A percentile compares a stretch with the other conserved stretches of the same genome.
These are phyloP conservation scores for Cecropterus lyciades DNA, from an alignment of 1,140 invertebrate genomes.

Conservation along the genomic window DNA sequence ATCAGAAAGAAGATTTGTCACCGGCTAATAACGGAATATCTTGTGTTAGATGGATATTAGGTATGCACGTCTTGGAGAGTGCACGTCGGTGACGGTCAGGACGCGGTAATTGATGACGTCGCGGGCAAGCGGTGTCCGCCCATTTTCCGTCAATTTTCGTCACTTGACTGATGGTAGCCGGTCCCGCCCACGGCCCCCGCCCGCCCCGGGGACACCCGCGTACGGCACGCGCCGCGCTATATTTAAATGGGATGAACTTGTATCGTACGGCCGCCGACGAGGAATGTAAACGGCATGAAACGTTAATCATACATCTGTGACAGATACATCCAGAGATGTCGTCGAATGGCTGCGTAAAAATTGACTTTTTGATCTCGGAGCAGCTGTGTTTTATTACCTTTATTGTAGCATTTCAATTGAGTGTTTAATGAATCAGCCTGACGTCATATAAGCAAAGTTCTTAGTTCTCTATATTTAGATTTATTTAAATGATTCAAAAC, in stretches of 20 bases:
- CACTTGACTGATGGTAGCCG: slow-evolving; percentile 81
- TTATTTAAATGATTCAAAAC: too few species aligned
- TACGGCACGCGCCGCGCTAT: slow-evolving; percentile 79
- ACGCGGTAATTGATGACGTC: slow-evolving; percentile 81
- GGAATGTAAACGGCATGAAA: slow-evolving; percentile 69
- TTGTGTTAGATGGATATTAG: slow-evolving; percentile 62
- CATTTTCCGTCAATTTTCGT: slow-evolving; percentile 84
- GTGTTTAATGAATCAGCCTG: background rate
- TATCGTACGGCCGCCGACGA: slow-evolving; percentile 67
- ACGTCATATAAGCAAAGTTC: background rate
- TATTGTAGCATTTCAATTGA: background rate
- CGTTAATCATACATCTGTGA: slow-evolving; percentile 82
- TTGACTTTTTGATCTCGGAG: slow-evolving; percentile 35
- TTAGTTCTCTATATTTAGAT: background rate
- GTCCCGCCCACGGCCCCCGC: slow-evolving; percentile 62
- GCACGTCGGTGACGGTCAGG: slow-evolving; percentile 71
- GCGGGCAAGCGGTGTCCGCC: slow-evolving; percentile 79
- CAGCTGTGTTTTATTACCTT: slow-evolving; percentile 8
- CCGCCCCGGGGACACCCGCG: slow-evolving; percentile 47
- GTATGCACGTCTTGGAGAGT: slow-evolving; percentile 64
- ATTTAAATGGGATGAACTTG: slow-evolving; percentile 83
- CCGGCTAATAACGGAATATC: slow-evolving; percentile 54
- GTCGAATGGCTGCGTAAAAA: slow-evolving; percentile 44
- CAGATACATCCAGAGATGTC: slow-evolving; percentile 71
- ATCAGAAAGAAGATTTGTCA: slow-evolving; percentile 31